Evolutionary conservation across 2,113 vertebrate genomes (phyloP).

Genomic region (Perca fluviatilis): DNA sequence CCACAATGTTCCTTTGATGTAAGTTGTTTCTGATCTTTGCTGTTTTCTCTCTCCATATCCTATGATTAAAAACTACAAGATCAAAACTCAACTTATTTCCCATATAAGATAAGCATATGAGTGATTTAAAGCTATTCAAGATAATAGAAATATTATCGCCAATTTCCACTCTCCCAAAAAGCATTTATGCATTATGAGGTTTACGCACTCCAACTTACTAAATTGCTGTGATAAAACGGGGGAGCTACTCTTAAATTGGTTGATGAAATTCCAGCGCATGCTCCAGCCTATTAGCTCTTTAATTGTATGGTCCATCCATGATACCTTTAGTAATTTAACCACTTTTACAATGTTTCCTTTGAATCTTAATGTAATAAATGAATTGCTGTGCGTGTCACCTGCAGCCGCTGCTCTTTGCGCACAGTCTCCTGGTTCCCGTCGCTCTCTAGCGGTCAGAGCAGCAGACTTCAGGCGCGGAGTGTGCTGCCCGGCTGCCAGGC

Average conservation of each 20-base stretch:
- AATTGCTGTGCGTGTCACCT: conserved; percentile 8
- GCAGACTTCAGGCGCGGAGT: conserved; percentile 44
- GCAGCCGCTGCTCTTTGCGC: conserved; percentile 9
- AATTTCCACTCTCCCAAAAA: not conserved
- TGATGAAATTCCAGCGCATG: not conserved
- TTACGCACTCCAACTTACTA: not conserved
- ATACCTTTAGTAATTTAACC: not conserved
- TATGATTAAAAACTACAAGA: not conserved
- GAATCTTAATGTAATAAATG: conserved; percentile 1
- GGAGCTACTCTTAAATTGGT: not conserved
- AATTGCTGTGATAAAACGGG: too few relatives aligned
- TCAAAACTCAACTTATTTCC: not conserved
- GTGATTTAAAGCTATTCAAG: not conserved
- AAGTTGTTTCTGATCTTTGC: not conserved
- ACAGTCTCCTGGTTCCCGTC: conserved; percentile 66
- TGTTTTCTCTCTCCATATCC: too few relatives aligned
- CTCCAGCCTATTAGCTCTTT: not conserved
- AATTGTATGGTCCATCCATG: not conserved
- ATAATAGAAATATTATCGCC: not conserved
- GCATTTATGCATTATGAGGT: not conserved
- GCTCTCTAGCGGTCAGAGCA: conserved; percentile 80
- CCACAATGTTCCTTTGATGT: not conserved
- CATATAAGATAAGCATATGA: too few relatives aligned
- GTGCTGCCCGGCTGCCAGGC: not conserved
- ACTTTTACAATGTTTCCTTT: not conserved